Evolutionary conservation across 2,888 invertebrate genomes (phyloP), one percentile per base, ranked within the genome.

Genomic region (Cancer borealis): DNA sequence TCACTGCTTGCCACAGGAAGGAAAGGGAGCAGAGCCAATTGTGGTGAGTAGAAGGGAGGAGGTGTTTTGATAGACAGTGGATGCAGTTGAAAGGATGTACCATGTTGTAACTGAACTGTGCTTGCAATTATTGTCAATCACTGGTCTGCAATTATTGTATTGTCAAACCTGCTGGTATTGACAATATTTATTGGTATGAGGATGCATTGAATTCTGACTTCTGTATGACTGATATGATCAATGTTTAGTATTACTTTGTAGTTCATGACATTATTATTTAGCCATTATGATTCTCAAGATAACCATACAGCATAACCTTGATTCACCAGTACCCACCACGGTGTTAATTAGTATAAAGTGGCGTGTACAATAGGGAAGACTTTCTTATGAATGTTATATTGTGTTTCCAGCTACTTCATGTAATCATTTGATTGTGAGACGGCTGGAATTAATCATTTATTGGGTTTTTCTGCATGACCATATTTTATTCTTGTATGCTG

Each of bases 21-120:
- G 96, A 96, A 96, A 96, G 96, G 97, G 98, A 97, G 98, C 98
- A 97, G 98, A 98, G 97, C 99, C 98, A 97, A 98, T 99, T 97
- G 98, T 99, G 98, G 99, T 99, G 98, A 98, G 98, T 98, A 90
- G 54, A n/a, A 94, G 10, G 47, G 30, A 26, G 26, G 8, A 21
- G 2, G 39, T 39, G n/a, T 26, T 26, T 73, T 73, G 73, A 73
- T 26, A 73, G n/a, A 8, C 0, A 73, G 10, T 73, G n/a, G 73
- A 26, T 26, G 26, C 73, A 73, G 5, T n/a, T 73, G 6, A n/a
- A 73, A 73, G n/a, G 60, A 17, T 60, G 17, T 60, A 60, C 3
- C 60, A 60, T 60, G 60, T 21, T 21, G 17, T 17, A 21, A 21
- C 17, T 60, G 21, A 10, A 8, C 17, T 60, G 60, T 21, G 21